These are phyloP conservation scores for Torymus texanus DNA, from an alignment of 2,888 invertebrate genomes.

Conservation along the genomic window DNA sequence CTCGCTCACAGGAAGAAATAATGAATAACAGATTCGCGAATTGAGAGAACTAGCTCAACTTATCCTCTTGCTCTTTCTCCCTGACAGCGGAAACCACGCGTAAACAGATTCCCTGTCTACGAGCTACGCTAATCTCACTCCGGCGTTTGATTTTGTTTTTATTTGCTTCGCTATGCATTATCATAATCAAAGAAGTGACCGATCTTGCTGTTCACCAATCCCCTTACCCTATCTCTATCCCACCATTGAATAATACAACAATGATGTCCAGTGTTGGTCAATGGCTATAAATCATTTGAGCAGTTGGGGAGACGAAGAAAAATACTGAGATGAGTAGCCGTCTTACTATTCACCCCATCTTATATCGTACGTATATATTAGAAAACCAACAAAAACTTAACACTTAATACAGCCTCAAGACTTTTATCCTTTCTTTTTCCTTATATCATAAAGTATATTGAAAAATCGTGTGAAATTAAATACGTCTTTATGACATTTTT, in stretches of 20 bases:
- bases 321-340: conserved; percentile 32
- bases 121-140: conserved; percentile 1
- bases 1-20: conserved; percentile 5
- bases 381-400: too few relatives aligned
- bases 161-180: conserved; percentile 8
- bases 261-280: background rate
- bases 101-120: conserved; percentile 12
- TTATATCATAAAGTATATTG: too few relatives aligned
- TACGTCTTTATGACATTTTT: too few relatives aligned
- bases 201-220: background rate
- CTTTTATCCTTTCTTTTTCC: too few relatives aligned
- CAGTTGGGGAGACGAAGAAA: conserved; percentile 13
- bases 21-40: conserved; percentile 46
- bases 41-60: background rate
- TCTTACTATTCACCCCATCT: background rate
- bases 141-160: conserved; percentile 2
- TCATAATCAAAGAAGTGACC: conserved; percentile 22
- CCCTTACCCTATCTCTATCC: background rate
- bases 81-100: background rate
- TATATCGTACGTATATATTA: too few relatives aligned
- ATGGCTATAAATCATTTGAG: conserved; percentile 47
- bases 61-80: too few relatives aligned
- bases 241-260: conserved; percentile 37
- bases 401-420: too few relatives aligned
- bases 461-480: too few relatives aligned